Base-by-base conservation (phyloP, 2,797 vertebrate genomes). In the Cossypha polioptera region DNA sequence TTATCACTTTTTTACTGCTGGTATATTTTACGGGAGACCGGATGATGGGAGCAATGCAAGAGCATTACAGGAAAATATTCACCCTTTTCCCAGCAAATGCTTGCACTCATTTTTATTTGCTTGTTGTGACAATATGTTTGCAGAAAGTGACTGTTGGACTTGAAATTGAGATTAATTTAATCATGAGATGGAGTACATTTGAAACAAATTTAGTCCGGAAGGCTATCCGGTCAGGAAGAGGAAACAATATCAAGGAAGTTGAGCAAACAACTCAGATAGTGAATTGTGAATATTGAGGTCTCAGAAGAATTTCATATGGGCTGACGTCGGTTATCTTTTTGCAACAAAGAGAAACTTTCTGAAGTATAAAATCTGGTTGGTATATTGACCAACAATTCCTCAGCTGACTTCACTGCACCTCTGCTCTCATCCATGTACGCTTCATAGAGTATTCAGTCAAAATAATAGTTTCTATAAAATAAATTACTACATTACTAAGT, bases 91-190 rank as follows among this genome's bases (percentile, higher is more conserved):
- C 73, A 75, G 76, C 69, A 95, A 90, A 86, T 69, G 58, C 66
- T 86, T 88, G 36, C 36, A 13, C 35, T 96, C 76, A 36, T 68
- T 91, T 92, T 91, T 86, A 66, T 91, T 83, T 94, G 79, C 76
- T 82, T 61, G 4, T 48, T 80, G n/a, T 68, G 82, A 77, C 69
- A 80, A 62, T 40, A 7, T 54, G 85, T 79, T 93, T 87, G 75
- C 65, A 79, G 79, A 80, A 94, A 58, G 48, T 88, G 67, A 81
- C 66, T 40, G 35, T 7, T 72, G 45, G 58, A 33, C 43, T 75
- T 68, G 16, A 72, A 83, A 67, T 8, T 50, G 59, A 83, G 88
- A 86, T 90, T 86, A 88, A 77, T 86, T 80, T 90, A 67, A 69
- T 66, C 43, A 74, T 47, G 61, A 91, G 24, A 42, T 50, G 21